Conservation (phyloP, 1,140 invertebrate species). For the Hyles euphorbiae region DNA sequence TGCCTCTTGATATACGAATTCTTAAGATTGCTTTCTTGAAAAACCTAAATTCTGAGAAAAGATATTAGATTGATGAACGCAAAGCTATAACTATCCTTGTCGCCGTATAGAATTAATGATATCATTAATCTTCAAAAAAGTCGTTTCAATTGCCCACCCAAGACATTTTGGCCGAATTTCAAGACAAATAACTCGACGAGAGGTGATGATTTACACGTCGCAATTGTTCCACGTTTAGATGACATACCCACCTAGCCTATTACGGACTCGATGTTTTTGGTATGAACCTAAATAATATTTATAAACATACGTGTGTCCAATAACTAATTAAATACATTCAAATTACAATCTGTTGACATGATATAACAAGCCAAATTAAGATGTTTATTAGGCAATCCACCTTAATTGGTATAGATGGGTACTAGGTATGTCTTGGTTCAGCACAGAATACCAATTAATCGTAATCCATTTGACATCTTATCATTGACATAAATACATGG, state of each 20-base stretch:
- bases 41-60: slow-evolving; percentile 9
- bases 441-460: too few species aligned
- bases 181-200: slow-evolving; percentile 7
- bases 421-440: too few species aligned
- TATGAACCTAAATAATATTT: background rate
- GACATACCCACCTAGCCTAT: slow-evolving; percentile 1
- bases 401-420: too few species aligned
- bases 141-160: slow-evolving; percentile 8
- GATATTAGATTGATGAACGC: slow-evolving; percentile 7
- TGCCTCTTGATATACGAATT: too few species aligned
- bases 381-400: too few species aligned
- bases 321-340: too few species aligned
- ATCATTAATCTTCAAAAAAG: slow-evolving; percentile 14
- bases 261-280: background rate
- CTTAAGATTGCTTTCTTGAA: background rate
- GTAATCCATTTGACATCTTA: too few species aligned
- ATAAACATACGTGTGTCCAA: too few species aligned
- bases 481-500: too few species aligned
- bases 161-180: slow-evolving; percentile 8
- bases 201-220: slow-evolving; percentile 10
- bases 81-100: slow-evolving; percentile 3
- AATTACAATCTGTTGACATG: too few species aligned
- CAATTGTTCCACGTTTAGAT: slow-evolving; percentile 9
- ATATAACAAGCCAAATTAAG: too few species aligned
- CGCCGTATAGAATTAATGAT: slow-evolving; percentile 8